Conservation (phyloP, 2,797 vertebrate genomes). For the Parotocinclus haroldoi region DNA sequence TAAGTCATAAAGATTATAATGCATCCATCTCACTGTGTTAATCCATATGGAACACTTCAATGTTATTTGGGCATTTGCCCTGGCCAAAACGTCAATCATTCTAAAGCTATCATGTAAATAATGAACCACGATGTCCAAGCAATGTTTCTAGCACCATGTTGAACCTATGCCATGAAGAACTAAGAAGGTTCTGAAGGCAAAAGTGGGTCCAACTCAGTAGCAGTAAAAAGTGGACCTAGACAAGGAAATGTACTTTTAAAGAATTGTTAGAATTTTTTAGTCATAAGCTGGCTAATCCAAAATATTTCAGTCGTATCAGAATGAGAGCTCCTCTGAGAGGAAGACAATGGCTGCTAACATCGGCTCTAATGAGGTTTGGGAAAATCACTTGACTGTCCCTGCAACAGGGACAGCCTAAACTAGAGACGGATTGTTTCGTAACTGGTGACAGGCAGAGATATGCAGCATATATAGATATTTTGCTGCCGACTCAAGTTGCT, state of each 20-base stretch:
- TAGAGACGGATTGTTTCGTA: conserved; percentile 1
- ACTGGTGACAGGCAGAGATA: background rate
- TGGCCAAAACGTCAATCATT: too few relatives aligned
- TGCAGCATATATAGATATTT: background rate
- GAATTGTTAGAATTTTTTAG: conserved; percentile 7
- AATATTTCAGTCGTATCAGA: conserved; percentile 20
- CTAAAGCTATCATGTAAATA: too few relatives aligned
- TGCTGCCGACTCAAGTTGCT: background rate
- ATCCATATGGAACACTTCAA: too few relatives aligned
- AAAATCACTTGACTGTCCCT: conserved; percentile 34
- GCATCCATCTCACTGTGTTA: too few relatives aligned
- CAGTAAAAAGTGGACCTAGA: too few relatives aligned
- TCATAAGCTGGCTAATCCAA: background rate
- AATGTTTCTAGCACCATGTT: too few relatives aligned
- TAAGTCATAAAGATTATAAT: too few relatives aligned
- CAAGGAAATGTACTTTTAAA: background rate
- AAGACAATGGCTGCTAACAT: conserved; percentile 36
- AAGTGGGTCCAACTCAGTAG: too few relatives aligned
- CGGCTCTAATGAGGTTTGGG: conserved; percentile 23
- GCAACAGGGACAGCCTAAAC: background rate
- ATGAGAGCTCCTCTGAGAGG: conserved; percentile 19
- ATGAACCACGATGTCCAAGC: too few relatives aligned
- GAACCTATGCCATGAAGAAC: too few relatives aligned
- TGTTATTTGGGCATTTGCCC: too few relatives aligned
- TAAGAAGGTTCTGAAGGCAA: too few relatives aligned